phyloP scores from a whole-genome alignment of 2,888 invertebrate genomes.

The Eupithecia pulchellata region DNA sequence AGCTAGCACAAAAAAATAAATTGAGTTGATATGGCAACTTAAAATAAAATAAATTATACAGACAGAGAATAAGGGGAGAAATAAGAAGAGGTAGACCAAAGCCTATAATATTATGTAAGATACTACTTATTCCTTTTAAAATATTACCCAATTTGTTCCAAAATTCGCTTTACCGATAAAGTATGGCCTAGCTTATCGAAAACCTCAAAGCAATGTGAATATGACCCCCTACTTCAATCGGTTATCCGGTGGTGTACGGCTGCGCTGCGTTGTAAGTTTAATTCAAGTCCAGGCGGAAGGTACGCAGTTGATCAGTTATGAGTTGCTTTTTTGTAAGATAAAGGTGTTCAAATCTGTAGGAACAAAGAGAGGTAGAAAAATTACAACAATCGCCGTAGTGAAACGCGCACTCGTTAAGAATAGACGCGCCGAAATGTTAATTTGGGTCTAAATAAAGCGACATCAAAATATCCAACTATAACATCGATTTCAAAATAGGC shows the following conservation, averaged over 20 bases:
- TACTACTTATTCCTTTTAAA: too few species aligned
- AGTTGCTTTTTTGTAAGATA: not conserved
- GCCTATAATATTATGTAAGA: too few species aligned
- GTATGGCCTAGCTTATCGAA: not conserved
- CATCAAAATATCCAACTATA: not conserved
- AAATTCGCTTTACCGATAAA: not conserved
- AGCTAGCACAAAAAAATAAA: not conserved
- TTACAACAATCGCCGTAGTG: not conserved
- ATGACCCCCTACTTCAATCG: too few species aligned
- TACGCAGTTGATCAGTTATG: not conserved
- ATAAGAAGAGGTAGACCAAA: too few species aligned
- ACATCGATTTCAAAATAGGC: not conserved
- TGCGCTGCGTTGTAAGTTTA: not conserved
- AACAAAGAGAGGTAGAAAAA: not conserved
- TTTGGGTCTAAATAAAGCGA: not conserved
- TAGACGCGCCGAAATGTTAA: not conserved
- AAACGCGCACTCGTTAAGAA: not conserved
- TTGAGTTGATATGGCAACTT: not conserved
- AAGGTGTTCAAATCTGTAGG: not conserved
- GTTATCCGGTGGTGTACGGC: too few species aligned
- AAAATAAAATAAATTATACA: not conserved
- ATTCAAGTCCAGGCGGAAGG: not conserved
- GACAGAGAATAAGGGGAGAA: too few species aligned
- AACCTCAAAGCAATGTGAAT: not conserved
- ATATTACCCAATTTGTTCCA: too few species aligned